phyloP scores from a whole-genome alignment of 2,888 invertebrate species.

The Nesidiocoris tenuis region DNA sequence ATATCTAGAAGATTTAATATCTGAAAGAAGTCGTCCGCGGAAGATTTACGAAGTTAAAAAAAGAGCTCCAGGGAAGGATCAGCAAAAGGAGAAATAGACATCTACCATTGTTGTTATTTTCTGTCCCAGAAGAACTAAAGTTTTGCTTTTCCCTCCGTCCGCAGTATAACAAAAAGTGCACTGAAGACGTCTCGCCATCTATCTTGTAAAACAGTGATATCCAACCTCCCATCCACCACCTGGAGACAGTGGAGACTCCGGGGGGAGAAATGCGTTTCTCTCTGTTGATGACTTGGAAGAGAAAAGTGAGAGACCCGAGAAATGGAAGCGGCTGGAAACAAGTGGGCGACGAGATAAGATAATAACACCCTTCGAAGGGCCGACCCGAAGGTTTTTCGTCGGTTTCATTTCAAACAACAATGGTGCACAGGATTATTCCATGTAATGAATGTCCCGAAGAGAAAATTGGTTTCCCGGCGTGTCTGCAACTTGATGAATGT shows the following conservation, averaged over 20 bases:
- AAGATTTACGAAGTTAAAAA: too few relatives aligned
- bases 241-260: background rate
- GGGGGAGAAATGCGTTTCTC: background rate
- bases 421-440: background rate
- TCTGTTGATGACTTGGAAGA: background rate
- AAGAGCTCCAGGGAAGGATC: too few relatives aligned
- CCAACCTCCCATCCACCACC: background rate
- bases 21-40: too few relatives aligned
- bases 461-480: background rate
- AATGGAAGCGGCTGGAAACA: background rate
- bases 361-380: background rate
- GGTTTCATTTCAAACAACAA: background rate
- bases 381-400: background rate
- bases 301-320: background rate
- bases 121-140: too few relatives aligned
- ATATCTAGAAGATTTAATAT: too few relatives aligned
- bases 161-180: background rate
- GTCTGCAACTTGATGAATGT: too few relatives aligned
- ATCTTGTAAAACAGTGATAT: background rate
- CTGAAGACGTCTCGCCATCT: background rate
- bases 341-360: background rate
- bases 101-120: too few relatives aligned
- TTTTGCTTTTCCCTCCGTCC: background rate
- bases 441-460: background rate
- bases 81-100: too few relatives aligned